Evolutionary conservation across 2,113 vertebrate species (phyloP).

Genomic region (Solenodon paradoxus): DNA sequence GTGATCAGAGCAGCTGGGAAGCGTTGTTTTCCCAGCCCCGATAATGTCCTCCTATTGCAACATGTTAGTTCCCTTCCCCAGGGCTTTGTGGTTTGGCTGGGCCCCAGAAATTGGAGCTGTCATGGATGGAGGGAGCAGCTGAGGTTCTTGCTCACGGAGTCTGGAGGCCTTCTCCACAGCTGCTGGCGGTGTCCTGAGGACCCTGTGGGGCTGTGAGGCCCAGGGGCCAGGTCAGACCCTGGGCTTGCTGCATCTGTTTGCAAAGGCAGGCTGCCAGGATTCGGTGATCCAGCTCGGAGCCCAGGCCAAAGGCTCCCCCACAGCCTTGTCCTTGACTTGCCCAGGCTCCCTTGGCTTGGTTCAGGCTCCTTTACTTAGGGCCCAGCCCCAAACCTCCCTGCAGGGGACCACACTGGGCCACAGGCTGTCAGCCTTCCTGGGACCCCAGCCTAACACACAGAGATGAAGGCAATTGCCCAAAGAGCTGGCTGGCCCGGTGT

Average conservation of each 20-base stretch:
- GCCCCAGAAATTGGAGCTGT: slow-evolving; percentile 11
- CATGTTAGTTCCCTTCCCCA: background rate
- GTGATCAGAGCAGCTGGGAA: background rate
- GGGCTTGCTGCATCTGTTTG: background rate
- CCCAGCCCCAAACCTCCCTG: background rate
- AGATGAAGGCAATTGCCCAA: background rate
- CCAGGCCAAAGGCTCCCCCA: background rate
- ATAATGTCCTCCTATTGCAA: background rate
- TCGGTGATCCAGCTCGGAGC: background rate
- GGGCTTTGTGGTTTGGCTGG: slow-evolving; percentile 37
- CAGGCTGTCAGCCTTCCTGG: background rate
- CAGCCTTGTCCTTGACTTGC: background rate
- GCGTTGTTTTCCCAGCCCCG: background rate
- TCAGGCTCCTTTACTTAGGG: background rate
- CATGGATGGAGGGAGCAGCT: background rate
- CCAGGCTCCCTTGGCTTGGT: background rate
- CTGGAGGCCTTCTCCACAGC: background rate
- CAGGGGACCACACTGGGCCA: background rate
- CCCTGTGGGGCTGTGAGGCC: background rate
- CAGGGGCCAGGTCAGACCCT: background rate
- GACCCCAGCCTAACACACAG: background rate
- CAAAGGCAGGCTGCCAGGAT: background rate
- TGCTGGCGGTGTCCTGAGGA: background rate
- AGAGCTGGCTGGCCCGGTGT: background rate
- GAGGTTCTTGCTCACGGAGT: background rate